Percentiles rank a stretch among this genome's conserved stretches.
phyloP scores from a whole-genome alignment of 2,797 vertebrate species.

The Miichthys miiuy region DNA sequence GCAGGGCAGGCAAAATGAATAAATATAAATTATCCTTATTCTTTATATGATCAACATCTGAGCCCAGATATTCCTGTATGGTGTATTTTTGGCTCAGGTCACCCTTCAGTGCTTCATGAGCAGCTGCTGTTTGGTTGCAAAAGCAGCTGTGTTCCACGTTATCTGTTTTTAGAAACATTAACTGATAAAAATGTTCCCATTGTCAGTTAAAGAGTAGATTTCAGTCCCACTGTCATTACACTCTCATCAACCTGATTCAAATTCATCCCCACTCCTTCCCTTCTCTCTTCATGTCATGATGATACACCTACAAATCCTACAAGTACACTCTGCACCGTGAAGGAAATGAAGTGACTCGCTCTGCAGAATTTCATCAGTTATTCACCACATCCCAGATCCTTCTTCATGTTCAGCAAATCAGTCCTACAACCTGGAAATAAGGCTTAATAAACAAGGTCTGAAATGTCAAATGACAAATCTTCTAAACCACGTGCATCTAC shows the following conservation, averaged over 20 bases:
- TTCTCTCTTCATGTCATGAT: slow-evolving; percentile 10
- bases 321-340: neutral
- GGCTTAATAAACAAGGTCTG: neutral
- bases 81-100: slow-evolving; percentile 12
- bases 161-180: slow-evolving; percentile 38
- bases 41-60: neutral
- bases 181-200: slow-evolving; percentile 29
- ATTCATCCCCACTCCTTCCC: neutral
- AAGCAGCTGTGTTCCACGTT: slow-evolving; percentile 48
- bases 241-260: slow-evolving; percentile 4
- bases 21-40: no score
- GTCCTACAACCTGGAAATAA: neutral
- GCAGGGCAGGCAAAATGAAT: no score
- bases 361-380: neutral
- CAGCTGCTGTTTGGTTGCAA: slow-evolving; percentile 47
- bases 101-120: slow-evolving; percentile 37
- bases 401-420: neutral
- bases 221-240: neutral
- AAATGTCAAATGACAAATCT: neutral
- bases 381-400: neutral
- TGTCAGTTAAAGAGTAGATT: neutral
- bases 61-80: neutral
- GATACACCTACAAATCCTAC: neutral
- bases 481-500: neutral
- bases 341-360: slow-evolving; percentile 3